Conservation (phyloP, 2,797 vertebrate genomes). For the Dermochelys coriacea region DNA sequence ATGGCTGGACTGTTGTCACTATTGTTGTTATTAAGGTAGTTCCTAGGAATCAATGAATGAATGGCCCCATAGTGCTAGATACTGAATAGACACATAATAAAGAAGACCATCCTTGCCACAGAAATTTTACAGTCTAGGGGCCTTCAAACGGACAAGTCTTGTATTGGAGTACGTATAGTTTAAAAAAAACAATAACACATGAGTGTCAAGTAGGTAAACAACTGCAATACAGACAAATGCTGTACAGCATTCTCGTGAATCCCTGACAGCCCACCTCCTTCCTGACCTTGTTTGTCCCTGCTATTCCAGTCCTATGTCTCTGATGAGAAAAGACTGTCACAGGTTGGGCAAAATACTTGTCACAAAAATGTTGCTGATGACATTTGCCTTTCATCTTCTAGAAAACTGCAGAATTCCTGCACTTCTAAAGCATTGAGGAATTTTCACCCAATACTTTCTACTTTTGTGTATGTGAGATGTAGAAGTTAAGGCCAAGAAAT, state of each 20-base stretch:
- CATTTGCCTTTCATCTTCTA: background rate
- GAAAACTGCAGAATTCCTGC: background rate
- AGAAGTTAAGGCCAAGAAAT: background rate
- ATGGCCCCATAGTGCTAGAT: background rate
- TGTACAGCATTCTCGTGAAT: background rate
- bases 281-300: background rate
- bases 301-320: background rate
- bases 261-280: background rate
- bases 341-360: background rate
- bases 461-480: background rate
- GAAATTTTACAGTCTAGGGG: background rate
- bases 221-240: background rate
- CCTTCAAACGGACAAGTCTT: background rate
- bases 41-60: background rate
- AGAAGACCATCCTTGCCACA: background rate
- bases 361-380: background rate
- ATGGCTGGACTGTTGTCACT: background rate
- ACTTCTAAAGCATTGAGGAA: background rate
- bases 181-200: background rate
- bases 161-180: background rate
- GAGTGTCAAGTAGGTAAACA: background rate
- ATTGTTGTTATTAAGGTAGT: accelerated
- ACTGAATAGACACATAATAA: background rate
- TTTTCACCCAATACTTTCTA: background rate
- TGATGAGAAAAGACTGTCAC: background rate